phyloP scores from a whole-genome alignment of 2,888 invertebrate species.

The Diadromus collaris region DNA sequence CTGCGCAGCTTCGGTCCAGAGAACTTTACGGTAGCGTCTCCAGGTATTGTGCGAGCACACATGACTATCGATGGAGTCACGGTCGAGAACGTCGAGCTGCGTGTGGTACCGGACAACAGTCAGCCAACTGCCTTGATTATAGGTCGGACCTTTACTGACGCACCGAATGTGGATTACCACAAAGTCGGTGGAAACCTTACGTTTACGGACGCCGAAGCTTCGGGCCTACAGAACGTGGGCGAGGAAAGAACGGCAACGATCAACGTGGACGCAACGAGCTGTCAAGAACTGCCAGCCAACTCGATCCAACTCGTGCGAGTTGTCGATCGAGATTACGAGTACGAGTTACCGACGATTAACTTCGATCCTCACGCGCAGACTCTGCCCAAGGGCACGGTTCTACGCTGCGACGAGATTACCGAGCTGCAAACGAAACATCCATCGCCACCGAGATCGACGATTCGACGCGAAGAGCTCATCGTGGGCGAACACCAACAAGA shows the following conservation, averaged over 20 bases:
- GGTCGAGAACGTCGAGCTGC: background rate
- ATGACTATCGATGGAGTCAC: slow-evolving; percentile 32
- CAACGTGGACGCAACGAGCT: background rate
- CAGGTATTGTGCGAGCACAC: slow-evolving; percentile 20
- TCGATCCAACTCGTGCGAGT: slow-evolving; percentile 8
- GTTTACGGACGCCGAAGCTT: slow-evolving; percentile 7
- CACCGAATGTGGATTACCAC: slow-evolving; percentile 38
- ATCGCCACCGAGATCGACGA: background rate
- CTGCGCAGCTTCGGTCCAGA: slow-evolving; percentile 28
- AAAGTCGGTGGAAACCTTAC: slow-evolving; percentile 32
- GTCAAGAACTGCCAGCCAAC: background rate
- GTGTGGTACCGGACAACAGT: slow-evolving; percentile 29
- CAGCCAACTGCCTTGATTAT: slow-evolving; percentile 11
- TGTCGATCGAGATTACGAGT: background rate
- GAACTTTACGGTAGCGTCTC: slow-evolving; percentile 10
- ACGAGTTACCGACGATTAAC: background rate
- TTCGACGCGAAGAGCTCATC: slow-evolving; percentile 12
- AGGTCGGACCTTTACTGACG: slow-evolving; percentile 29
- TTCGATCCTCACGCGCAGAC: background rate
- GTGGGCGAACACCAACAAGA: background rate
- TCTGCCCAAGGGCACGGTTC: background rate
- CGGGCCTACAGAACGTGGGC: background rate
- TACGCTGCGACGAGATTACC: background rate
- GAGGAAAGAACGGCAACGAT: background rate
- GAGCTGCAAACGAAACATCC: background rate